Base-by-base conservation (phyloP, 1,140 invertebrate species). In the Pogonognathellus flavescens region DNA sequence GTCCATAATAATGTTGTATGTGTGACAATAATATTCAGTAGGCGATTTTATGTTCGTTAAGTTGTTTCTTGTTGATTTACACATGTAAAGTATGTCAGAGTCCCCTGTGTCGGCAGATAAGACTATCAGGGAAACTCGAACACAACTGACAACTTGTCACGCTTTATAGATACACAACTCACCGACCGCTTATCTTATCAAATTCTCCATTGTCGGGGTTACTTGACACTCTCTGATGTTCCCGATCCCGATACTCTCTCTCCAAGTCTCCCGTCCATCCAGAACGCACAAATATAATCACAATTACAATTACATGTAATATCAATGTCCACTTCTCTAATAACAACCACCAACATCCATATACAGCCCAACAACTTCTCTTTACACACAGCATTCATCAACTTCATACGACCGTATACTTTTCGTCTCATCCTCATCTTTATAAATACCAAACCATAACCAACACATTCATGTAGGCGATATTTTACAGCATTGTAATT, bases 41-140 rank as follows among this genome's bases (percentile, higher is more conserved):
- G 6, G 16, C 41, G 16, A 18, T n/a, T 16, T 76, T 76, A 14
- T n/a, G 25, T 50, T 11, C 3, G 25, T 70, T 70, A 25, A 14
- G 11, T 76, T 76, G 31, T n/a, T 50, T 16, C 22, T 76, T 76
- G 70, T 76, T 76, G 25, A 76, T 41, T 76, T 76, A 76, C 70
- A 76, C 70, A 76, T 76, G 70, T 76, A 76, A 76, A 76, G 70
- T 76, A 76, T 76, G 70, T 76, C 70, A 76, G 41, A n/a, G 70
- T 25, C 70, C 25, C 25, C 49, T 76, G 31, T 66, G 70, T 76
- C 70, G 70, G 70, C 70, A 50, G 70, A 76, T 76, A 76, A 76
- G 25, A n/a, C n/a, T 76, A 76, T 76, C 70, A 49, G 70, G 13
- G 16, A n/a, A 76, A 76, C 25, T 76, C 41, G 70, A 76, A 76